Base-by-base conservation (phyloP, 1,140 invertebrate species). In the Bombus huntii region DNA sequence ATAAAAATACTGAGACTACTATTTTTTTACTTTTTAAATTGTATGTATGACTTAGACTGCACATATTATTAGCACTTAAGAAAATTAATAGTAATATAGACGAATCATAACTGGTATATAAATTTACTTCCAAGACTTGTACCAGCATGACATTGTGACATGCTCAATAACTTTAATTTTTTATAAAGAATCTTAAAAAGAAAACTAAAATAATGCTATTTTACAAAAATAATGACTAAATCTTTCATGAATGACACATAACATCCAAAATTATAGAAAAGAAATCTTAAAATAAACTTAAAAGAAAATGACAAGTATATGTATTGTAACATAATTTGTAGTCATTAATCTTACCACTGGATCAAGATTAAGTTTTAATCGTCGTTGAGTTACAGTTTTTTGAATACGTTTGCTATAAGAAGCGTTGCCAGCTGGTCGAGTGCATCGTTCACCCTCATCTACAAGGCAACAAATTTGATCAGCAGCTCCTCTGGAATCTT, bases 401-500 rank as follows among this genome's bases (percentile, higher is more conserved):
- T 99, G 98, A 91, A 99, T 98, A 88, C 98, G 96, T 94, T 99
- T 99, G 95, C 98, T 99, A 95, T 99, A 99, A 66, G 98, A 98
- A 85, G 99, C 99, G 96, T 99, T 99, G 75, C 99, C 98, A 89
- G 99, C 98, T 72, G 97, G 96, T 92, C 98, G 96, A 86, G 96
- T 96, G 95, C 99, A 99, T 81, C 98, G 96, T 81, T 98, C 97
- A 86, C 97, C 97, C 92, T 98, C 98, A 95, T 99, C 98, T 89
- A 99, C 96, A 82, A 99, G 96, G 95, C 98, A 99, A 96, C 99
- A 99, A 88, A 98, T 97, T 96, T 99, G 98, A 93, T 98, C 98
- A 57, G 97, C 96, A 90, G 97, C 97, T 81, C 97, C 97, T 90
- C 97, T 95, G 78, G 97, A 98, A 95, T 98, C 98, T 95, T 98